These are phyloP conservation scores for Natator depressus DNA, from an alignment of 2,113 vertebrate species.

Conservation along the genomic window DNA sequence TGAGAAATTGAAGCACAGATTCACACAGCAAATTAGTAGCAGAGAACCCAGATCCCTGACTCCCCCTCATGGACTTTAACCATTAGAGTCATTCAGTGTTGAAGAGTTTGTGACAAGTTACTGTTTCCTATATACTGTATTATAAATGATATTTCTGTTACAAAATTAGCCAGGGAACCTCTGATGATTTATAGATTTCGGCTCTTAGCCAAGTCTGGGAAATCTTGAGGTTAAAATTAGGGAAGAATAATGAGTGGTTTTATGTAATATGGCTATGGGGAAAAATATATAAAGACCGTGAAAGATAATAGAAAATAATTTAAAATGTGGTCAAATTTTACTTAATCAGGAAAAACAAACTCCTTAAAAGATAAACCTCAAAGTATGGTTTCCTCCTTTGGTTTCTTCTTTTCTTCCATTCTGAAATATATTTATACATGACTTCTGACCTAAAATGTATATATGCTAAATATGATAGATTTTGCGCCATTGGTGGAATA, in stretches of 20 bases:
- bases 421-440: background rate
- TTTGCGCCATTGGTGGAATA: rapidly evolving
- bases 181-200: conserved; percentile 44
- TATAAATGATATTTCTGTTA: conserved; percentile 16
- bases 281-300: conserved; percentile 25
- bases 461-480: background rate
- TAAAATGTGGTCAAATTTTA: conserved; percentile 27
- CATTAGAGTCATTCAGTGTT: background rate
- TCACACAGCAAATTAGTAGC: background rate
- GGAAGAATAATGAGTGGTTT: conserved; percentile 42
- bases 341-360: background rate
- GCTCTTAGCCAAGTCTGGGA: conserved; percentile 38
- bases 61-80: background rate
- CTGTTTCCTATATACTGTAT: conserved; percentile 16
- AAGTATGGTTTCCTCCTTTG: background rate
- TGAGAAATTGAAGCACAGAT: background rate
- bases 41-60: background rate
- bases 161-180: conserved; percentile 23
- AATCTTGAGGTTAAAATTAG: conserved; percentile 56
- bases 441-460: rapidly evolving
- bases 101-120: background rate
- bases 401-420: background rate
- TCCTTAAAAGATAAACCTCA: background rate
- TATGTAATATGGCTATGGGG: conserved; percentile 15
- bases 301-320: conserved; percentile 12